Evolutionary conservation across 2,888 invertebrate species (phyloP), one percentile per base, ranked within the genome.

Genomic region (Willowsia nigromaculata): DNA sequence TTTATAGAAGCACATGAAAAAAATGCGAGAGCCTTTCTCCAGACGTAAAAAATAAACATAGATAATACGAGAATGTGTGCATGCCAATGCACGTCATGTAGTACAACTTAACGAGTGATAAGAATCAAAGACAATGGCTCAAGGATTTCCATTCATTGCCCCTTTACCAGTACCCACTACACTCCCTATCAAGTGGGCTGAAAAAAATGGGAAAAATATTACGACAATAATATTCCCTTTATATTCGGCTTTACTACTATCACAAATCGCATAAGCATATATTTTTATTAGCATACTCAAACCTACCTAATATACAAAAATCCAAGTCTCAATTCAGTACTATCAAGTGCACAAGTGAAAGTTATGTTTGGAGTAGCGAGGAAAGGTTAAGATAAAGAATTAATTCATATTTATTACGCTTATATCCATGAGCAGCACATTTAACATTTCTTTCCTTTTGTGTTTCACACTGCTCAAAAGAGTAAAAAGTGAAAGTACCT

Each of bases 311-410:
- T n/a, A n/a, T n/a, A n/a, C n/a, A n/a, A n/a, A n/a, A n/a, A n/a
- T n/a, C n/a, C n/a, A n/a, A n/a, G n/a, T n/a, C n/a, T n/a, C n/a
- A n/a, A n/a, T n/a, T n/a, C n/a, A n/a, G 37, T 43, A 9, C 9
- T 43, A 43, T 43, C 11, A 43, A 13, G 11, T 43, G 9, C 43
- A n/a, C 5, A 43, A 9, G 25, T 22, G 25, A 56, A 56, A 9
- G 56, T 56, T 56, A 53, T 56, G 18, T 56, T 56, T 56, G 25
- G 25, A 22, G 62, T 9, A 30, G 62, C 15, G 62, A 33, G 62
- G 5, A 78, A 53, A 78, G 33, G 78, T 78, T 56, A 56, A 78
- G 53, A 78, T 37, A 53, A 37, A n/a, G 33, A 78, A 78, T 78
- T 78, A 78, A 78, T 78, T 53, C 78, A 71, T 30, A 71, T 71